Evolutionary conservation across 2,888 invertebrate genomes (phyloP), one percentile per base, ranked within the genome.

Genomic region (Callyntrura sp.): DNA sequence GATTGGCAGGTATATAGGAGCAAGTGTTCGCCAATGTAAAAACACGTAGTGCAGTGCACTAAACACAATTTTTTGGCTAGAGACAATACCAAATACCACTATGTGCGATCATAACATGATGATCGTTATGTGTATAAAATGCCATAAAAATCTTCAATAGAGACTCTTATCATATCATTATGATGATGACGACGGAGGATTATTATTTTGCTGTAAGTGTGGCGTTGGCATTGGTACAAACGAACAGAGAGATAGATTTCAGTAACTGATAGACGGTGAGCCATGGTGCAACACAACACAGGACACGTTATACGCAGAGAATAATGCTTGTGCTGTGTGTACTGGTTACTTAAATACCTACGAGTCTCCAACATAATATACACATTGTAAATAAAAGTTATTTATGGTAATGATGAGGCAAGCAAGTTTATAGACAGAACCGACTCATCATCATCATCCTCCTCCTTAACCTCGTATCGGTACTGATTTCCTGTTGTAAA

Each of bases 401-500:
- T n/a, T n/a, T n/a, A n/a, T n/a, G n/a, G n/a, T n/a, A n/a, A n/a
- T n/a, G n/a, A n/a, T n/a, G n/a, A n/a, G n/a, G n/a, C n/a, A n/a
- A n/a, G n/a, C n/a, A n/a, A n/a, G n/a, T n/a, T n/a, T 60, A 20
- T 35, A 62, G n/a, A 43, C 51, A 51, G 51, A 14, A 76, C 51
- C 25, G 8, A 51, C 57, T 35, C 57, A 79, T 57, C 35, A 28
- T 11, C 35, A 68, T 60, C 57, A 60, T 60, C 20, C n/a, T n/a
- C n/a, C n/a, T n/a, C n/a, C n/a, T n/a, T n/a, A n/a, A n/a, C n/a
- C n/a, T n/a, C n/a, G n/a, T n/a, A 51, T 78, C 23, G 55, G 28
- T 23, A 20, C 43, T 81, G 62, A 81, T 62, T 81, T 81, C 81
- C 81, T 81, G 81, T 81, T 62, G 81, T 81, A 81, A 81, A 81